A percentile compares a stretch with the other conserved stretches of the same genome.
phyloP scores from a whole-genome alignment of 2,888 invertebrate genomes.

The Trichogramma dendrolimi region DNA sequence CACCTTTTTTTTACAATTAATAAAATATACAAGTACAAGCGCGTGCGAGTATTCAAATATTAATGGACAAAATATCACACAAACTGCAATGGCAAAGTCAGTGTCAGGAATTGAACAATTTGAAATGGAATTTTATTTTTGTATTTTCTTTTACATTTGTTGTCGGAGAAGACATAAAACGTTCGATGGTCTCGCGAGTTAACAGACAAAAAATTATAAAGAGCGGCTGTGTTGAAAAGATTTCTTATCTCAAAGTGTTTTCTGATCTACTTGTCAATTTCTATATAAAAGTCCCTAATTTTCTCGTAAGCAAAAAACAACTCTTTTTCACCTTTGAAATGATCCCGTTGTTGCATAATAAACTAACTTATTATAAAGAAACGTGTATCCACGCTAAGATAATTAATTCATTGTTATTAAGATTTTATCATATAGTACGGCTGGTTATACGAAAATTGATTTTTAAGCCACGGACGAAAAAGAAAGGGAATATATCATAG shows the following conservation, averaged over 20 bases:
- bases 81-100: slow-evolving; percentile 21
- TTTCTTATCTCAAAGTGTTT: slow-evolving; percentile 17
- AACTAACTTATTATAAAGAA: slow-evolving; percentile 20
- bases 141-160: slow-evolving; percentile 3
- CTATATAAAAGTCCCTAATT: slow-evolving; percentile 44
- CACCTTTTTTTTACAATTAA: no score
- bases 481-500: slow-evolving; percentile 2
- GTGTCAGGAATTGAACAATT: slow-evolving; percentile 19
- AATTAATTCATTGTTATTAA: no score
- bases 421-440: no score
- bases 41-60: no score
- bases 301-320: slow-evolving; percentile 42
- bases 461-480: background rate
- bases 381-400: background rate
- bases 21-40: no score
- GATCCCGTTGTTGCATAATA: slow-evolving; percentile 22
- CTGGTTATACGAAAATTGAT: no score
- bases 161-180: slow-evolving; percentile 1
- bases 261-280: slow-evolving; percentile 49
- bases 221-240: slow-evolving; percentile 4
- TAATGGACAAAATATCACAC: background rate
- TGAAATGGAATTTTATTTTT: background rate
- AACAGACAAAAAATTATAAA: background rate
- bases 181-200: background rate
- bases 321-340: slow-evolving; percentile 44